Evolutionary conservation across 2,113 vertebrate species (phyloP).

Genomic region (Gambusia affinis): DNA sequence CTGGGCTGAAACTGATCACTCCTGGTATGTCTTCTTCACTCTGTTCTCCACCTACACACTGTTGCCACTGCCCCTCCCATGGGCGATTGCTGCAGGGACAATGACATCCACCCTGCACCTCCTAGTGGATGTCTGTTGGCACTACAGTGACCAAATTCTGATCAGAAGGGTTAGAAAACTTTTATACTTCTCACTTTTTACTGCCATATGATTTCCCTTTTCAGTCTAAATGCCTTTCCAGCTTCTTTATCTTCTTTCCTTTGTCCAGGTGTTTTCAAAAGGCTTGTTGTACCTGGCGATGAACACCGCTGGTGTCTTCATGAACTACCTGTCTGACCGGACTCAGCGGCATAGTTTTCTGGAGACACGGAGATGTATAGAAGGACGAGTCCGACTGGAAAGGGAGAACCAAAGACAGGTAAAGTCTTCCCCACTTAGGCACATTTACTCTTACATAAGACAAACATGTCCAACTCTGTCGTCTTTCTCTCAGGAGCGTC

Average conservation of each 20-base stretch:
- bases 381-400: slow-evolving; percentile 87
- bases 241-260: too few relatives aligned
- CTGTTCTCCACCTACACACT: slow-evolving; percentile 73
- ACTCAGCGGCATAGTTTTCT: slow-evolving; percentile 91
- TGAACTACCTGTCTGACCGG: slow-evolving; percentile 90
- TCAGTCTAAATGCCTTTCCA: not conserved
- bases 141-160: slow-evolving; percentile 42
- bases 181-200: not conserved
- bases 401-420: slow-evolving; percentile 92
- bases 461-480: too few relatives aligned
- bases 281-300: slow-evolving; percentile 88
- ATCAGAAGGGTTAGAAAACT: slow-evolving; percentile 51
- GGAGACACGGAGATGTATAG: slow-evolving; percentile 89
- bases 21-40: slow-evolving; percentile 75
- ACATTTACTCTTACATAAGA: not conserved
- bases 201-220: not conserved
- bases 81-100: slow-evolving; percentile 65
- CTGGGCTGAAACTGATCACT: slow-evolving; percentile 65
- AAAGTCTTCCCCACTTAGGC: slow-evolving; percentile 13
- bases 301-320: slow-evolving; percentile 92
- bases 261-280: slow-evolving; percentile 83
- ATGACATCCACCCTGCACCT: slow-evolving; percentile 66
- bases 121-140: slow-evolving; percentile 53
- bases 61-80: slow-evolving; percentile 72
- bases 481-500: slow-evolving; percentile 50